Evolutionary conservation across 2,797 vertebrate species (phyloP), one percentile per base, ranked within the genome.

Genomic region (Xiphorhynchus erythropygius): DNA sequence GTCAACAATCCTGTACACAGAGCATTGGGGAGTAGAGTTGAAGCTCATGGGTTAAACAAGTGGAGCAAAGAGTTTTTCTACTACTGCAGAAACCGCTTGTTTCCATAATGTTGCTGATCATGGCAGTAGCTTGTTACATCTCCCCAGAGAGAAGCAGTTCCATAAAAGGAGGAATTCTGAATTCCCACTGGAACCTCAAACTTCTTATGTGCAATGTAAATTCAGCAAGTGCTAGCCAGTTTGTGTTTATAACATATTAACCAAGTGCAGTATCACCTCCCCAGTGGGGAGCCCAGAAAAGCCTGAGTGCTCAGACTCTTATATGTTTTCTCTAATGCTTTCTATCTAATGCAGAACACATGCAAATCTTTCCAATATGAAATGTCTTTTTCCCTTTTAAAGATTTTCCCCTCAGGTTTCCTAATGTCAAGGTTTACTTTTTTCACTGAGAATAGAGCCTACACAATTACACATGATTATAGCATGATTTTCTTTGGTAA

Each of bases 181-280:
- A 95, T 96, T 97, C 89, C 74, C 84, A 81, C 27, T 69, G 62
- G 91, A 87, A 91, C 52, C 47, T 76, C 79, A 84, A 88, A 86
- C 44, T 87, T 94, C 42, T 73, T 87, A 88, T 41, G 52, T 50
- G 65, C 59, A 82, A 77, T 84, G 70, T 85, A 96, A 96, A 96
- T 91, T 93, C 25, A 74, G 78, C 42, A 89, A 84, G 35, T 74
- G 56, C 74, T 93, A 87, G 53, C 21, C 57, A 41, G 33, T 94
- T 96, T 95, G 74, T 82, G 53, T 94, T 94, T 86, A 65, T 94
- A 95, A 89, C 57, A 11, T 88, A 96, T 90, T n/a, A 91, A 81
- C 50, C 69, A 60, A 74, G 25, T 42, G 77, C 62, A 89, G 53
- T 64, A 91, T 70, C 42, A 78, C 76, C 23, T 89, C 44, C 76